These are phyloP conservation scores for Equus quagga DNA, from an alignment of 2,113 vertebrate genomes.

Conservation along the genomic window DNA sequence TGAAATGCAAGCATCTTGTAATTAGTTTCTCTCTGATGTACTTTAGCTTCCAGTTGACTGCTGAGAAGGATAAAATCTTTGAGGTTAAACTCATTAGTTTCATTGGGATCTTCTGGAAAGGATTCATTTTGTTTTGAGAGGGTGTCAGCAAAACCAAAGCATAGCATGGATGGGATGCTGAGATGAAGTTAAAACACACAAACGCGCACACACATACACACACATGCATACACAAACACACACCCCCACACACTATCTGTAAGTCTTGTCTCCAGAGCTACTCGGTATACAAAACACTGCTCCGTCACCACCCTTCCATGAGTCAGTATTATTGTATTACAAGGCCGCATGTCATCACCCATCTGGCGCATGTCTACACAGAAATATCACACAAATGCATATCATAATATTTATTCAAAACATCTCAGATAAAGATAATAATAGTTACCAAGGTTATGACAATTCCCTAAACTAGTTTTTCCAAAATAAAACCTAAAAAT, in stretches of 20 bases:
- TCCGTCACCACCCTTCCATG: background rate
- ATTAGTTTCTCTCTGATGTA: conserved; percentile 59
- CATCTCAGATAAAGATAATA: conserved; percentile 54
- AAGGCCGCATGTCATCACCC: background rate
- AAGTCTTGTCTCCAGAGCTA: background rate
- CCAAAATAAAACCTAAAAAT: conserved; percentile 67
- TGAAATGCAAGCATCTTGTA: conserved; percentile 70
- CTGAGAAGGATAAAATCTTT: conserved; percentile 56
- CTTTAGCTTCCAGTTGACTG: conserved; percentile 65
- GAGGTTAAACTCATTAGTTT: conserved; percentile 65
- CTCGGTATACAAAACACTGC: background rate
- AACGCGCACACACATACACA: background rate
- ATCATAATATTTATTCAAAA: conserved; percentile 74
- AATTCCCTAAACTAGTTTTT: conserved; percentile 57
- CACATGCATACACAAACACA: background rate
- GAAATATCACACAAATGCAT: conserved; percentile 47
- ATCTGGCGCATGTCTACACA: conserved; percentile 36
- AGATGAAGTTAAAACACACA: conserved; percentile 20
- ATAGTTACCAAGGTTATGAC: conserved; percentile 67
- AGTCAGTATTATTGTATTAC: conserved; percentile 29
- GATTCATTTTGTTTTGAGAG: conserved; percentile 50
- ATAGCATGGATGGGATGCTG: background rate
- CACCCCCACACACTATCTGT: background rate
- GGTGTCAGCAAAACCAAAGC: conserved; percentile 19
- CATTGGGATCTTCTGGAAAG: conserved; percentile 9